phyloP scores from a whole-genome alignment of 2,113 vertebrate species.

The Notiomystis cincta region DNA sequence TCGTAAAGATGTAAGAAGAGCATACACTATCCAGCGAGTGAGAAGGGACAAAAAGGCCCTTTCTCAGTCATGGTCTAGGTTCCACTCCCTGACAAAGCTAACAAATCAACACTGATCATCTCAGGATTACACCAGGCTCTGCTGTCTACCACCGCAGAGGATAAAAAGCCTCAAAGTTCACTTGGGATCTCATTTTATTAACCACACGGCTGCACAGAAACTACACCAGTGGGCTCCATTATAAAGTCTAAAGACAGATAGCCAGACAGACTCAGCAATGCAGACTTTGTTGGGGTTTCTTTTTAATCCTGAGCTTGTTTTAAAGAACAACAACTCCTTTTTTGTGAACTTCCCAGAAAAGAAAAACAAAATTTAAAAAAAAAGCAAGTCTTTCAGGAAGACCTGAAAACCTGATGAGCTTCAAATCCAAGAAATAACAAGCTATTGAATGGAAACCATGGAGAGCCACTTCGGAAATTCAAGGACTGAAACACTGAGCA shows the following conservation, averaged over 20 bases:
- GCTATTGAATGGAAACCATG: background rate
- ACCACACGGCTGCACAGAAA: background rate
- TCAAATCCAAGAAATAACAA: background rate
- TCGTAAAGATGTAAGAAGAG: background rate
- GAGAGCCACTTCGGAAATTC: background rate
- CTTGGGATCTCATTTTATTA: slow-evolving; percentile 29
- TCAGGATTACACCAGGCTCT: background rate
- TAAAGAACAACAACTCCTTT: background rate
- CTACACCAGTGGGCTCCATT: background rate
- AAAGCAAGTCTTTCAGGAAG: background rate
- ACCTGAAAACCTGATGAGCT: background rate
- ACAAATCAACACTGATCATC: slow-evolving; percentile 7
- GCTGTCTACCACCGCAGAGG: background rate
- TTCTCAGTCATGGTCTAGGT: background rate
- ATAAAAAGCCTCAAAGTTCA: slow-evolving; percentile 28
- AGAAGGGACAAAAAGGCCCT: background rate
- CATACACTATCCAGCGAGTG: fast-evolving
- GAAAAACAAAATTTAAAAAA: background rate
- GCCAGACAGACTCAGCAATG: background rate
- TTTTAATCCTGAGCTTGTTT: background rate
- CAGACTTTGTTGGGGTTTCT: background rate
- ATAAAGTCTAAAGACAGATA: background rate
- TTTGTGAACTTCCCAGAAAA: background rate
- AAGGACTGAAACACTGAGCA: background rate
- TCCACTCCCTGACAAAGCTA: background rate